Evolutionary conservation across 1,140 invertebrate genomes (phyloP).

Genomic region (Eurosta solidaginis): DNA sequence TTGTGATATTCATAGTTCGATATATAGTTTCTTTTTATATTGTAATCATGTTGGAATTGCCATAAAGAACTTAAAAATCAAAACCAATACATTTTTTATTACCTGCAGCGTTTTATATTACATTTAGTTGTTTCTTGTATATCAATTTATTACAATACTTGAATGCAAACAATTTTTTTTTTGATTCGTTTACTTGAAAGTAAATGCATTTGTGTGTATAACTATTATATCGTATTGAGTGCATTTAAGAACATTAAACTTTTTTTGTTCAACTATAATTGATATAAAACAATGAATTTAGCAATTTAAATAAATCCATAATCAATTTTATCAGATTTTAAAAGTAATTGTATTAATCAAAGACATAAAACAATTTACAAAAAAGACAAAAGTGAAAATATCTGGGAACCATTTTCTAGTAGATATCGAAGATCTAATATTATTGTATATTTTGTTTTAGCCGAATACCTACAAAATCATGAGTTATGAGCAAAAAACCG

Average conservation of each 20-base stretch:
- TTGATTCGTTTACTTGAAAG: neutral
- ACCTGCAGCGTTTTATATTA: conserved; percentile 21
- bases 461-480: no score
- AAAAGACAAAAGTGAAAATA: no score
- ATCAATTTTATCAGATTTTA: neutral
- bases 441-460: no score
- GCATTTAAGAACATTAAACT: neutral
- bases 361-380: neutral
- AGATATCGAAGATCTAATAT: no score
- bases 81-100: conserved; percentile 5
- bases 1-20: neutral
- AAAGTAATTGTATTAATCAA: no score
- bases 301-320: neutral
- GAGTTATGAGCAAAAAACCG: no score
- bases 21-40: neutral
- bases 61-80: conserved; percentile 3
- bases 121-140: neutral
- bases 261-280: neutral
- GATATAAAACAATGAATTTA: neutral
- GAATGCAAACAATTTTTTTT: neutral
- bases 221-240: neutral
- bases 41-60: neutral
- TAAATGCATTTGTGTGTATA: neutral
- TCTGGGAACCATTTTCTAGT: neutral
- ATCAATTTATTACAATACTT: neutral